Evolutionary conservation across 2,888 invertebrate species (phyloP).

Genomic region (Mimumesa dahlbomi): DNA sequence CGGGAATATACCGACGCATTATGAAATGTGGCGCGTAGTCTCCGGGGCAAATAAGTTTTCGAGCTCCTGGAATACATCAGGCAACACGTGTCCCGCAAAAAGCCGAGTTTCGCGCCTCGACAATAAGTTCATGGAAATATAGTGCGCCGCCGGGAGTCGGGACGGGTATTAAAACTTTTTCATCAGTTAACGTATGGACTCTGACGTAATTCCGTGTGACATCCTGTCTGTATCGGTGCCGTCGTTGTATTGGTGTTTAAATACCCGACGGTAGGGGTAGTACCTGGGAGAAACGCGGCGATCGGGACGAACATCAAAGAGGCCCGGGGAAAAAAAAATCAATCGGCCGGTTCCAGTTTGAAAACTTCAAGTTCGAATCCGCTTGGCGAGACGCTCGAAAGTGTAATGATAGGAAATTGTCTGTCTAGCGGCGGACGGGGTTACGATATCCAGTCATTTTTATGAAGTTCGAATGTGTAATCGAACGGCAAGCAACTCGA

Average conservation of each 20-base stretch:
- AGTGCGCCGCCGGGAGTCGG: constrained; percentile 67
- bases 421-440: too few relatives aligned
- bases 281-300: background rate
- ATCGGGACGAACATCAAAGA: background rate
- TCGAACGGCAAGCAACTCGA: too few relatives aligned
- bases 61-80: constrained; percentile 68
- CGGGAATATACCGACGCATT: constrained; percentile 64
- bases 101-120: constrained; percentile 68
- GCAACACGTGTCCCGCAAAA: constrained; percentile 77
- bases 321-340: too few relatives aligned
- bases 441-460: too few relatives aligned
- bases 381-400: too few relatives aligned
- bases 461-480: too few relatives aligned
- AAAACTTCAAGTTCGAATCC: too few relatives aligned
- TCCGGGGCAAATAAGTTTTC: constrained; percentile 73
- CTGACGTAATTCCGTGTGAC: constrained; percentile 50
- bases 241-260: constrained; percentile 18
- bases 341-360: too few relatives aligned
- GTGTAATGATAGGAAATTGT: too few relatives aligned
- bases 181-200: constrained; percentile 70
- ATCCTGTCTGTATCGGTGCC: constrained; percentile 13
- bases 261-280: too few relatives aligned
- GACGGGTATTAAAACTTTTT: constrained; percentile 73
- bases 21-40: constrained; percentile 67
- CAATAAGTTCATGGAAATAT: constrained; percentile 76